Base-by-base conservation (phyloP, 2,797 vertebrate species). In the Austrolebias charrua region DNA sequence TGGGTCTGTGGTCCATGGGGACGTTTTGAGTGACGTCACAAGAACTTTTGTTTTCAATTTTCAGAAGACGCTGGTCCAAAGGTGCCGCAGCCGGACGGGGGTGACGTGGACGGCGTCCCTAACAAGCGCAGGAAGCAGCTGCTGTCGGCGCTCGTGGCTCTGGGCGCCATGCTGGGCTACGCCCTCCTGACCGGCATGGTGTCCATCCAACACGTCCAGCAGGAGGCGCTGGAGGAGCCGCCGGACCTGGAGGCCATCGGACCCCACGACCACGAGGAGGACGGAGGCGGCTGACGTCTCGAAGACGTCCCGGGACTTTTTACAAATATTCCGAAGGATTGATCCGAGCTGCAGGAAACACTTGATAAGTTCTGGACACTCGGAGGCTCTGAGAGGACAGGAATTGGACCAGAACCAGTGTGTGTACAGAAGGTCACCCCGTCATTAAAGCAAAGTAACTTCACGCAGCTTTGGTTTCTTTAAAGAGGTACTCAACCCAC, bases 141-240 rank as follows among this genome's bases (percentile, higher is more conserved):
- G 54, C 91, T 98, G n/a, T 97, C 96, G 0, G 93, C 92, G 69
- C 73, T 96, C 79, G 93, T 93, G 46, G 96, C 94, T 3, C 82
- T 96, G 78, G 92, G 60, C 0, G 96, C 96, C 73, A 98, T 98
- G 96, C 71, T 95, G 76, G 88, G 94, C 78, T 98, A 98, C 0
- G 95, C 96, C 57, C 73, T 98, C 31, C 83, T 98, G 4, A 96
- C 94, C 0, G 96, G 96, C 63, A 95, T 98, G 5, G 84, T 98
- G 56, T 95, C 96, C 65, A 90, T 98, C 76, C 93, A 95, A 66
- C 91, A 94, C 0, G 66, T 82, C 1, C 52, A 89, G 0, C 87
- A 77, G 38, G 82, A 80, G 2, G 81, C 75, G 2, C 63, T 85
- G 54, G 83, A 73, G 13, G 78, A 66, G 48, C 73, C 73, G 1